Base-by-base conservation (phyloP, 1,140 invertebrate species). In the Acromyrmex charruanus region DNA sequence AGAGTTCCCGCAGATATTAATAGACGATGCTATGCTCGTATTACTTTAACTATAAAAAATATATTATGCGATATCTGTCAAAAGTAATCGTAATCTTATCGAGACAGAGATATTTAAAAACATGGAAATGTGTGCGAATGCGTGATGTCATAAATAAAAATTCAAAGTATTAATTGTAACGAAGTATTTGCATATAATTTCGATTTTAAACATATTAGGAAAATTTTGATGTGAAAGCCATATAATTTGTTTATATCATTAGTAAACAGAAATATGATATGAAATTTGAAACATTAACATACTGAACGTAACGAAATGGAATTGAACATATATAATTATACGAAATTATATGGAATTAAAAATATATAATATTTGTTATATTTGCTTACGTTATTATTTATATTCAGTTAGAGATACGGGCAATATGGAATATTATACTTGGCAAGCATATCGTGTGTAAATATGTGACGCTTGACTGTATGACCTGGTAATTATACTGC, bases 1-100 rank as follows among this genome's bases (percentile, higher is more conserved):
- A 21, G 14, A 71, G 14, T 49, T 84, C 9, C 18, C 61, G 35
- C 35, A 35, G n/a, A 75, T 82, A 59, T 74, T 84, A 84, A 55
- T 28, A 49, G 4, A 75, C 58, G 16, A 58, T n/a, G 35, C n/a
- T 4, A 25, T 7, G 31, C 12, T 74, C 25, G 12, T 59, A 61
- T 31, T 61, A 18, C 3, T 0, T 2, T 12, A 81, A 35, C 21
- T n/a, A 16, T 69, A 82, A 84, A 61, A 63, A 75, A 25, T 12
- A 16, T 31, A 49, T 53, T 53, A 28, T 7, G 1, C 28, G 4
- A 16, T 14, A 66, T 68, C 55, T 31, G 14, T 25, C 10, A 53
- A 31, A 7, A 28, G 3, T 51, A 51, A 16, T 58, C 53, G 21
- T 68, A 44, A 59, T 39, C 18, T 44, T 81, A 14, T 16, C 21